A percentile compares a stretch with the other conserved stretches of the same genome.
phyloP scores from a whole-genome alignment of 2,888 invertebrate species.

The Ichneumoninae sp. region DNA sequence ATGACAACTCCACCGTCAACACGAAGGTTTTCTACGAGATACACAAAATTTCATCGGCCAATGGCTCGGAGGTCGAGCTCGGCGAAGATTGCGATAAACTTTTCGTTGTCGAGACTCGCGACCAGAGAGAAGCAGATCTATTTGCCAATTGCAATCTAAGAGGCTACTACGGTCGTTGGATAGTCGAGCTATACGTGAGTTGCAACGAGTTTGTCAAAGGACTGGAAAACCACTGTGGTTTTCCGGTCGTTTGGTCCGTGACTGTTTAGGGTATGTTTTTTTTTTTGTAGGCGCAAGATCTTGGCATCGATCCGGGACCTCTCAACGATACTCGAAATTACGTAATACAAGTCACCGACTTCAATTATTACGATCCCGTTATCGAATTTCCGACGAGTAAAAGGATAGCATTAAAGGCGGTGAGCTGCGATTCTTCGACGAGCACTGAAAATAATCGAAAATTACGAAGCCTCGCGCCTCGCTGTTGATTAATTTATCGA shows the following conservation, averaged over 20 bases:
- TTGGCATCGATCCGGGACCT: slow-evolving; percentile 84
- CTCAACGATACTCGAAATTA: slow-evolving; percentile 83
- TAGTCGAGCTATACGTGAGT: slow-evolving; percentile 85
- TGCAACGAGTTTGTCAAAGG: neutral
- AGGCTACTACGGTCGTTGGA: slow-evolving; percentile 87
- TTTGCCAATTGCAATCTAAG: slow-evolving; percentile 83
- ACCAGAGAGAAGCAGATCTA: slow-evolving; percentile 84
- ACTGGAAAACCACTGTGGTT: too few species aligned
- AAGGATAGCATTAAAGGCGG: slow-evolving; percentile 66
- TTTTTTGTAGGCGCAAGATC: slow-evolving; percentile 85
- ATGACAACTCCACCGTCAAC: slow-evolving; percentile 86
- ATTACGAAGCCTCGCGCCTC: neutral
- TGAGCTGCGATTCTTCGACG: slow-evolving; percentile 25
- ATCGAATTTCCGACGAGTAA: slow-evolving; percentile 85
- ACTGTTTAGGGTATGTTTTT: neutral
- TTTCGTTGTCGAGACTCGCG: slow-evolving; percentile 73
- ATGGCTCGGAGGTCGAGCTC: slow-evolving; percentile 47
- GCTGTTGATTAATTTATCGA: neutral
- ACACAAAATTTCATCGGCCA: slow-evolving; percentile 76
- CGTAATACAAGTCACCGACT: slow-evolving; percentile 85
- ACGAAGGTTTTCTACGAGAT: slow-evolving; percentile 86
- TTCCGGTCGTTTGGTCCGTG: too few species aligned
- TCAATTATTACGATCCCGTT: slow-evolving; percentile 86
- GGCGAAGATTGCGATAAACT: slow-evolving; percentile 59
- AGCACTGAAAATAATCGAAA: neutral